Evolutionary conservation across 2,888 invertebrate species (phyloP).

Genomic region (Archaeoteleia sp.): DNA sequence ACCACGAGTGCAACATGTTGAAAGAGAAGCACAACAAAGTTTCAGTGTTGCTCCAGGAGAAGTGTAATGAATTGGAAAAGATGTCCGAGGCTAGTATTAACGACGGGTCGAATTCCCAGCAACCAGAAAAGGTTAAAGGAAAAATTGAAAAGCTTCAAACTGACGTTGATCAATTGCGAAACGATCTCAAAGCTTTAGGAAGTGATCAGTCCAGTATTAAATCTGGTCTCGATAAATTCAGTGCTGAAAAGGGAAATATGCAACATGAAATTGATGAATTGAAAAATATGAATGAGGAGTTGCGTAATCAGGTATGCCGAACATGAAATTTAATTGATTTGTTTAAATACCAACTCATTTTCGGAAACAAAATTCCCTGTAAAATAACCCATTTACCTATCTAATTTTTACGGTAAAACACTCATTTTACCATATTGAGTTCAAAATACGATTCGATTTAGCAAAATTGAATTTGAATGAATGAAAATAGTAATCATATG

Average conservation of each 20-base stretch:
- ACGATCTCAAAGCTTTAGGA: slow-evolving; percentile 56
- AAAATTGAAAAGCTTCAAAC: slow-evolving; percentile 57
- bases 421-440: too few relatives aligned
- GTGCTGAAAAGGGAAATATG: slow-evolving; percentile 37
- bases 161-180: slow-evolving; percentile 56
- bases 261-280: slow-evolving; percentile 56
- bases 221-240: slow-evolving; percentile 52
- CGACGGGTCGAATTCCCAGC: slow-evolving; percentile 32
- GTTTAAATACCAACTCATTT: too few relatives aligned
- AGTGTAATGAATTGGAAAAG: slow-evolving; percentile 63
- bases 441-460: too few relatives aligned
- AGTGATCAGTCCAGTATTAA: slow-evolving; percentile 40
- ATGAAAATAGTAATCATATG: too few relatives aligned
- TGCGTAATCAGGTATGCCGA: slow-evolving; percentile 47
- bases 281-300: slow-evolving; percentile 47
- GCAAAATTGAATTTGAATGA: too few relatives aligned
- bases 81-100: slow-evolving; percentile 50
- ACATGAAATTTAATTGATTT: too few relatives aligned
- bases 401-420: too few relatives aligned
- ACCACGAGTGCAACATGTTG: slow-evolving; percentile 60
- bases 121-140: slow-evolving; percentile 2
- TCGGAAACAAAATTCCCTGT: too few relatives aligned
- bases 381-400: too few relatives aligned
- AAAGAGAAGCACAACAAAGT: slow-evolving; percentile 60
- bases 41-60: slow-evolving; percentile 59